These are phyloP conservation scores for Chrysogorgia sp. DNA, from an alignment of 92 coral and sea anemone genomes.

Conservation along the genomic window DNA sequence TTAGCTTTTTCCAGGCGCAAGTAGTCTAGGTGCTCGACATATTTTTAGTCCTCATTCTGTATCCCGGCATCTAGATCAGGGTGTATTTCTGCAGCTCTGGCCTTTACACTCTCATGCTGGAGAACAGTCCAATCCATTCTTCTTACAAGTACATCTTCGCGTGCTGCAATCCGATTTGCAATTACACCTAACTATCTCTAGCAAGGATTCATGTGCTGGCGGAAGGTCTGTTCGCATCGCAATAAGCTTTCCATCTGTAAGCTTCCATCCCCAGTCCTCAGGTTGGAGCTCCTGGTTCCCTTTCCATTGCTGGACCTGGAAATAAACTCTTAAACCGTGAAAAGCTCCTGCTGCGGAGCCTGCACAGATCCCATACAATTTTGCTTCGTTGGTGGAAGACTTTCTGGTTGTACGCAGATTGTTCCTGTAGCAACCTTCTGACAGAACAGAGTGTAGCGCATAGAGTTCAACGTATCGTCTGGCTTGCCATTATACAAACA, in stretches of 20 bases:
- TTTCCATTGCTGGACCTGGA: conserved; percentile 54
- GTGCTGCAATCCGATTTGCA: conserved; percentile 57
- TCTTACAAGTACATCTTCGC: conserved; percentile 63
- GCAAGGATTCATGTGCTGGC: conserved; percentile 40
- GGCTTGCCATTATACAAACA: conserved; percentile 55
- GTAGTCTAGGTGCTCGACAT: no score
- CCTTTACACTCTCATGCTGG: conserved; percentile 63
- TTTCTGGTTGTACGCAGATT: conserved; percentile 41
- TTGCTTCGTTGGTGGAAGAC: conserved; percentile 54
- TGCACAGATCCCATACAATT: no score
- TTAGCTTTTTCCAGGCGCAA: no score
- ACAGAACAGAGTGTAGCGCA: conserved; percentile 48
- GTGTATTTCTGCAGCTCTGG: no score
- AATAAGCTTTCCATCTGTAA: conserved; percentile 18
- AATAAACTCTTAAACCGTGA: conserved; percentile 47
- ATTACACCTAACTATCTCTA: conserved; percentile 59
- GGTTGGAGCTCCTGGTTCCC: conserved; percentile 27
- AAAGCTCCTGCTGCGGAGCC: conserved; percentile 52
- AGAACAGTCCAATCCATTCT: conserved; percentile 62
- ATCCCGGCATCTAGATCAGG: no score
- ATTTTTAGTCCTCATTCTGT: no score
- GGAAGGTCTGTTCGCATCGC: conserved; percentile 37
- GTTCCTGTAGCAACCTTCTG: conserved; percentile 45
- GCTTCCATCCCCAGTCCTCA: conserved; percentile 53
- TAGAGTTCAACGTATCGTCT: conserved; percentile 54